Conservation (phyloP, 2,113 vertebrate genomes). For the Mus pahari region DNA sequence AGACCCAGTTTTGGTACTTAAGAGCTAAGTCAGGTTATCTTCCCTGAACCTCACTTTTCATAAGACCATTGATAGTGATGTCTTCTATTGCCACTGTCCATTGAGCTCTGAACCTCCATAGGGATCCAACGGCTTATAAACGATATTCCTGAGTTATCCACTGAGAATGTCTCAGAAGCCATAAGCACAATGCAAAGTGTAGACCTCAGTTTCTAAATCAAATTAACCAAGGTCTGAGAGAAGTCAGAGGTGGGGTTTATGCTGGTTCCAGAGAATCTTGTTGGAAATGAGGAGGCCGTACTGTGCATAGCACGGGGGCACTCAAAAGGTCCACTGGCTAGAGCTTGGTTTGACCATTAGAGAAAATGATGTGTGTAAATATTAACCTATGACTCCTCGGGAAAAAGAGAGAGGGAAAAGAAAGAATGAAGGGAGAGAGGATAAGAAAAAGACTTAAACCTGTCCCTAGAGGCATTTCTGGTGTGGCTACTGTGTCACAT, state of each 20-base stretch:
- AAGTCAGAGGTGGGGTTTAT: background rate
- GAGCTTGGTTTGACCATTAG: background rate
- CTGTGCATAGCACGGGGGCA: background rate
- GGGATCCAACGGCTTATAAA: conserved; percentile 20
- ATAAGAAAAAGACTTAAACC: background rate
- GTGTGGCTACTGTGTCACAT: background rate
- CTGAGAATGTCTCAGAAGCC: background rate
- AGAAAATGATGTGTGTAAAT: background rate
- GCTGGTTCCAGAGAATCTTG: background rate
- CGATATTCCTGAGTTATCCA: background rate
- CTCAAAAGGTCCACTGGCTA: background rate
- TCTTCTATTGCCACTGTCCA: background rate
- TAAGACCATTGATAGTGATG: background rate
- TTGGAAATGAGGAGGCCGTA: background rate
- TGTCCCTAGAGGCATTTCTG: background rate
- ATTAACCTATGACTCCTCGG: background rate
- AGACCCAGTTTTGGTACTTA: background rate
- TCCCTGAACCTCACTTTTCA: background rate
- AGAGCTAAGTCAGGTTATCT: background rate
- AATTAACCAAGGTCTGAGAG: background rate
- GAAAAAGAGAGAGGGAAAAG: background rate
- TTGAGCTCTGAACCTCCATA: background rate
- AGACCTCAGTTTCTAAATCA: conserved; percentile 38
- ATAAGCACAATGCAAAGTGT: background rate
- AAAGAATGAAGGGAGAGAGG: no score